phyloP scores from a whole-genome alignment of 1,140 invertebrate genomes.

The Polypedilum vanderplanki region DNA sequence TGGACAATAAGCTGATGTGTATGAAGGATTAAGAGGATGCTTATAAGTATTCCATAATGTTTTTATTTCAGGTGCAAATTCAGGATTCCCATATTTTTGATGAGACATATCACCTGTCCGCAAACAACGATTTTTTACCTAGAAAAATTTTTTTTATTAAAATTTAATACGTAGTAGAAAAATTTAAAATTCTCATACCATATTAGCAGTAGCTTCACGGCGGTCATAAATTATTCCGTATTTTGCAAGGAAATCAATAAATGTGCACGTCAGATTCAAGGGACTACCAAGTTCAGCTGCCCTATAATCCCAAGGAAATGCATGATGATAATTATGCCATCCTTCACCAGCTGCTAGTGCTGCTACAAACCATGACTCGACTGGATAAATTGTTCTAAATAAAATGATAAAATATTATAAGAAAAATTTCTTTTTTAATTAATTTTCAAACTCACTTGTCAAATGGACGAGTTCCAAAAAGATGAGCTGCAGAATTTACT shows the following conservation, averaged over 20 bases:
- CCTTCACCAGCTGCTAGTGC: slow-evolving; percentile 54
- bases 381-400: slow-evolving; percentile 51
- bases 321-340: slow-evolving; percentile 73
- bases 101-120: slow-evolving; percentile 31
- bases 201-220: slow-evolving; percentile 45
- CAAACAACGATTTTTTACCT: slow-evolving; percentile 29
- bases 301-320: slow-evolving; percentile 54
- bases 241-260: slow-evolving; percentile 47
- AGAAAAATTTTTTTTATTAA: slow-evolving; percentile 24
- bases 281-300: slow-evolving; percentile 51
- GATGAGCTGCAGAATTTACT: slow-evolving; percentile 74
- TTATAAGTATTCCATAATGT: not conserved
- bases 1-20: not conserved
- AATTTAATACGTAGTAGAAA: not conserved
- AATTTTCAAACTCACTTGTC: slow-evolving; percentile 48
- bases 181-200: slow-evolving; percentile 41
- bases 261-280: slow-evolving; percentile 45
- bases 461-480: slow-evolving; percentile 59
- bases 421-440: no score
- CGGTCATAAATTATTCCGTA: slow-evolving; percentile 59
- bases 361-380: slow-evolving; percentile 50
- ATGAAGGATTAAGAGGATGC: slow-evolving; percentile 9
- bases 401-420: slow-evolving; percentile 22
- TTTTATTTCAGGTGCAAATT: not conserved
- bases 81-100: not conserved